Base-by-base conservation (phyloP, 2,797 vertebrate species). In the Hyperoplus lanceolatus region DNA sequence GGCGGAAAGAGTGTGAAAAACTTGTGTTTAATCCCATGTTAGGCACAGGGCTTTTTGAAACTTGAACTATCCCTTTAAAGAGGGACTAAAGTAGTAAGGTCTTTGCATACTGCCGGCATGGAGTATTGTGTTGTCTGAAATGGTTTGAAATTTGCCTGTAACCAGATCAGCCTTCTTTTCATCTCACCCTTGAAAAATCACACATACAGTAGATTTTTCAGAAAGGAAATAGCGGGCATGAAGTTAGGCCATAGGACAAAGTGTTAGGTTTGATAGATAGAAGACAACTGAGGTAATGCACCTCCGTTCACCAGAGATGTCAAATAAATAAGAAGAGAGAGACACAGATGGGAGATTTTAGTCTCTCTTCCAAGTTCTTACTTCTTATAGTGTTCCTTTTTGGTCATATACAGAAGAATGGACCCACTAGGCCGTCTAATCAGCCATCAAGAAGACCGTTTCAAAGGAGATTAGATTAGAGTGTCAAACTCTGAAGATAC, bases 81-180 rank as follows among this genome's bases (percentile, higher is more conserved):
- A 48, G 1, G 13, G 14, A 39, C 6, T 36, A 48, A 50, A 54
- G 12, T 0, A 0, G 7, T 42, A 59, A 53, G 12, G 4, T 50
- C 58, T 62, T 56, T 43, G 14, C 38, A 16, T 65, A 21, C 46
- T 2, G 13, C 13, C 50, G 29, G 56, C 46, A 16, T 16, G 15
- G 13, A 1, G 45, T 15, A 42, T 68, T 66, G 10, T 67, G 46
- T 13, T 15, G 7, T 60, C 64, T 68, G 15, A 59, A 71, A 62
- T 13, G 9, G 61, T 36, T 55, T 50, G 46, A 29, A 49, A n/a
- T 42, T n/a, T 36, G 5, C 56, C 13, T 77, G 70, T 60, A 73
- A 82, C 41, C 1, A 9, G 41, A 83, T 73, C 63, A 36, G 55
- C 38, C 48, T 55, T 43, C 49, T 58, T 63, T 80, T 57, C 16